Base-by-base conservation (phyloP, 2,888 invertebrate genomes). In the Malthinus seriepunctatus region DNA sequence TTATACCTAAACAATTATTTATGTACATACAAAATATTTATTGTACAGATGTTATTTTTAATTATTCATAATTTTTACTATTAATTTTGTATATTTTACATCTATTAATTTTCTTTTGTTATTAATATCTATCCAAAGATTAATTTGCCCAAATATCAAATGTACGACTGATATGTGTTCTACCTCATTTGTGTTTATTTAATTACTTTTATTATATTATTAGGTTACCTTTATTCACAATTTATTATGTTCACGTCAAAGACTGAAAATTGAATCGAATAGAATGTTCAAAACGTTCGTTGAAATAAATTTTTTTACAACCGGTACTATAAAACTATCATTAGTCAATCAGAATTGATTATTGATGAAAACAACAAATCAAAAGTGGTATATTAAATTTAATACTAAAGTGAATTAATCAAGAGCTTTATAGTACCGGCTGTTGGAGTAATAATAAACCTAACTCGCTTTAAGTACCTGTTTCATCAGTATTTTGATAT, bases 151-250 rank as follows among this genome's bases (percentile, higher is more conserved):
- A 57, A 57, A 56, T 54, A 67, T 56, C 62, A 66, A 73, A 72
- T 70, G 75, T 72, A 76, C 76, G 76, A 78, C 78, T 78, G 78
- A 78, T 75, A 73, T 76, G 66, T 70, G 72, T 77, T 76, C 77
- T 78, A 78, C 78, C 77, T 78, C 77, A 78, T 66, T 74, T 75
- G 72, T 76, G 73, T 71, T 75, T 69, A 68, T 67, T 61, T 67
- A 74, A 73, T 73, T 23, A 23, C 23, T 23, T 23, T n/a, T n/a
- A n/a, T n/a, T 3, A 23, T 23, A 23, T 5, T 71, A 69, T 71
- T 74, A 75, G 71, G 74, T 75, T 75, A 74, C 73, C 73, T 70
- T 38, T 38, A 12, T 48, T 39, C 14, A 59, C 32, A 45, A 35
- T 14, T 23, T 47, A 35, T 54, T 59, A 39, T 9, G 35, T 42